Evolutionary conservation across 2,888 invertebrate genomes (phyloP).

Genomic region (Amiota minor): DNA sequence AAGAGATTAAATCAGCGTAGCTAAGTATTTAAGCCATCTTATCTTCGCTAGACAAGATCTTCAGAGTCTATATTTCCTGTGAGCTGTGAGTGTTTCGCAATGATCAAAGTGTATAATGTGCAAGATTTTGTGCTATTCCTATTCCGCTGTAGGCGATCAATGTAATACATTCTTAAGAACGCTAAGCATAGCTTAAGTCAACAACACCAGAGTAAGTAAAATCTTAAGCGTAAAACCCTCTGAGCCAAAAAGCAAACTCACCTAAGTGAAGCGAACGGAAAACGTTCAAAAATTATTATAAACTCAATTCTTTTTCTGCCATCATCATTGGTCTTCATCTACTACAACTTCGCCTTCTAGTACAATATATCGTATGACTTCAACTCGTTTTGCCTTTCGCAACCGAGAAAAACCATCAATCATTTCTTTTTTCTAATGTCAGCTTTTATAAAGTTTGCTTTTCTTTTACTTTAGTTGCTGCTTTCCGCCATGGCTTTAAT

Average conservation of each 20-base stretch:
- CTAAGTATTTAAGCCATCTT: too few relatives aligned
- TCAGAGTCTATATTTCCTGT: too few relatives aligned
- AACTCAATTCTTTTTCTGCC: slow-evolving; percentile 5
- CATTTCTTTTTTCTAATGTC: slow-evolving; percentile 47
- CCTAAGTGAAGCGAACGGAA: slow-evolving; percentile 11
- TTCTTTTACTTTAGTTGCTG: slow-evolving; percentile 1
- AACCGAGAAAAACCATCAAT: slow-evolving; percentile 53
- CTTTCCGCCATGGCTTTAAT: slow-evolving; percentile 55
- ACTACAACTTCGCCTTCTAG: background rate
- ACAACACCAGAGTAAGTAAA: too few relatives aligned
- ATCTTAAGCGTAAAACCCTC: background rate
- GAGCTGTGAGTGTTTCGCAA: slow-evolving; percentile 3
- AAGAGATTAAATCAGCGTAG: too few relatives aligned
- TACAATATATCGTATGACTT: background rate
- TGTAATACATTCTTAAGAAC: background rate
- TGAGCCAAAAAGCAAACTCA: background rate
- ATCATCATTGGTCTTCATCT: background rate
- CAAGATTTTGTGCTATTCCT: too few relatives aligned
- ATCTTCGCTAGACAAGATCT: too few relatives aligned
- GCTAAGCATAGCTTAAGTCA: too few relatives aligned
- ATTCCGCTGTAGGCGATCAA: slow-evolving; percentile 7
- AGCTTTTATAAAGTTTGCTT: slow-evolving; percentile 27
- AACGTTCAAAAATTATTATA: background rate
- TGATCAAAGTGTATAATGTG: background rate
- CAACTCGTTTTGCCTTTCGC: background rate